A percentile compares a stretch with the other conserved stretches of the same genome.
These are phyloP conservation scores for Peromyscus californicus DNA, from an alignment of 2,113 vertebrate species.

Conservation along the genomic window DNA sequence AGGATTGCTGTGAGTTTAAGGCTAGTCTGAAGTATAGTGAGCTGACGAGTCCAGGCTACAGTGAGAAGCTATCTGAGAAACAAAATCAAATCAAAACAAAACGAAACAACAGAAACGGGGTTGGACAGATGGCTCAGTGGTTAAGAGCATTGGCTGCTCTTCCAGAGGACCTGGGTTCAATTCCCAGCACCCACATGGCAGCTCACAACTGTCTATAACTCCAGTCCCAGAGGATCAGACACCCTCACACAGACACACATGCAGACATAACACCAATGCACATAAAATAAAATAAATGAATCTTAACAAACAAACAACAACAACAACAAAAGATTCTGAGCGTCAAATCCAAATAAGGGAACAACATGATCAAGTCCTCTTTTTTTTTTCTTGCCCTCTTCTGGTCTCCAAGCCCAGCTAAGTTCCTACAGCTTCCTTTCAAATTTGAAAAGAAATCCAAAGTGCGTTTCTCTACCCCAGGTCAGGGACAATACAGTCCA, in stretches of 20 bases:
- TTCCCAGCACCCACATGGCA: neutral
- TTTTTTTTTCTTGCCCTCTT: neutral
- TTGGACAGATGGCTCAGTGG: neutral
- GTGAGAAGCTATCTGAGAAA: neutral
- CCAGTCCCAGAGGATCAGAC: neutral
- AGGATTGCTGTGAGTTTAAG: neutral
- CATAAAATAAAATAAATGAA: neutral
- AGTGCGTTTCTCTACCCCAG: no score
- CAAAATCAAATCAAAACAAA: neutral
- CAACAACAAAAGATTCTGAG: neutral
- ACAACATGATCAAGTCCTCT: neutral
- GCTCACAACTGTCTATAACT: neutral
- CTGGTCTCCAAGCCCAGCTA: no score
- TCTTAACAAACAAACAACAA: neutral
- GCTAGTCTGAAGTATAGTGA: neutral
- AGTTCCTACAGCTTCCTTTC: neutral
- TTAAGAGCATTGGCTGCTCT: neutral
- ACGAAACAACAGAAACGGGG: neutral
- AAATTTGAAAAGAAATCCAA: neutral
- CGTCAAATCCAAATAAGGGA: neutral
- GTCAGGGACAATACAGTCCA: neutral
- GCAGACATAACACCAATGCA: neutral
- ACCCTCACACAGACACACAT: neutral
- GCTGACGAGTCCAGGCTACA: neutral
- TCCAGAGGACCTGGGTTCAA: neutral